Evolutionary conservation across 2,797 vertebrate species (phyloP).

Genomic region (Selene dorsalis): DNA sequence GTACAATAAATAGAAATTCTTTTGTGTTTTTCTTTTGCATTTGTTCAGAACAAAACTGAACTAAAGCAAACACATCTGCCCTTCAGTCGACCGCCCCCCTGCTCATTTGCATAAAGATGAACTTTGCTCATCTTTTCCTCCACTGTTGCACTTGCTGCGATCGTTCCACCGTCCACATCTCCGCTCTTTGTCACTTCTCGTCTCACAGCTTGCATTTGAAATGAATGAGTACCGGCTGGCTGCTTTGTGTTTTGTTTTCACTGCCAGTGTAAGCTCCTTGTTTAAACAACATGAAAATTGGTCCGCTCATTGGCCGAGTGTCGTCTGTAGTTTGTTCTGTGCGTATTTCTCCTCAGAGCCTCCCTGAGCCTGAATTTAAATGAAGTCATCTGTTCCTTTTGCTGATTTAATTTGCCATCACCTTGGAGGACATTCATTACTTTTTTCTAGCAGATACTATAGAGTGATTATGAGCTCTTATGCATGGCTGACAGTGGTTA

Average conservation of each 20-base stretch:
- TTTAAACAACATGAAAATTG: constrained; percentile 68
- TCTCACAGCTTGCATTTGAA: constrained; percentile 56
- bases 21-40: background rate
- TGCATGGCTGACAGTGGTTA: constrained; percentile 34
- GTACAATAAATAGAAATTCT: background rate
- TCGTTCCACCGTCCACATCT: constrained; percentile 34
- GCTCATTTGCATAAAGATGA: constrained; percentile 21
- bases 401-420: constrained; percentile 61
- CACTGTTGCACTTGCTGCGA: constrained; percentile 26
- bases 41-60: constrained; percentile 10
- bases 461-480: constrained; percentile 52
- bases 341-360: constrained; percentile 53
- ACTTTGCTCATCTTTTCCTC: constrained; percentile 19
- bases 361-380: constrained; percentile 64
- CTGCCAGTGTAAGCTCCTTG: constrained; percentile 63
- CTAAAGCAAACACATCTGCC: constrained; percentile 10
- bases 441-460: constrained; percentile 36
- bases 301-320: constrained; percentile 47
- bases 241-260: constrained; percentile 69
- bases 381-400: constrained; percentile 59
- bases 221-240: constrained; percentile 59
- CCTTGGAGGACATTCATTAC: constrained; percentile 55
- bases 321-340: constrained; percentile 65
- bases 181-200: constrained; percentile 41
- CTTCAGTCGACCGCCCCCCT: background rate